Evolutionary conservation across 2,113 vertebrate genomes (phyloP).

Genomic region (Psittacula cyanocephala): DNA sequence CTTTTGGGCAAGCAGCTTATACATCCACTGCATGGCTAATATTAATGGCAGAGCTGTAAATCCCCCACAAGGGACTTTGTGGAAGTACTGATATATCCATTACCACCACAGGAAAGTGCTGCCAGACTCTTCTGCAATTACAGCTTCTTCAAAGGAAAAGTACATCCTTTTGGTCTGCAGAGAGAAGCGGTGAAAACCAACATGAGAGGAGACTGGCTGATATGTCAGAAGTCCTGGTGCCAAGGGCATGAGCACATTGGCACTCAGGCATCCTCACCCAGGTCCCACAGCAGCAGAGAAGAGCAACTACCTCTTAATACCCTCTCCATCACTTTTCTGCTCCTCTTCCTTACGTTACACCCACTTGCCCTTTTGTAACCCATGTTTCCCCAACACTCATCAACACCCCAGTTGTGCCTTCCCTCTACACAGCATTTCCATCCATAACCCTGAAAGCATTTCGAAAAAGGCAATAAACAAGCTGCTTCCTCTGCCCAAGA

Average conservation of each 20-base stretch:
- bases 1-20: constrained; percentile 22
- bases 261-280: not conserved
- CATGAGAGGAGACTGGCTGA: not conserved
- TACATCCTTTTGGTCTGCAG: constrained; percentile 16
- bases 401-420: not conserved
- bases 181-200: not conserved
- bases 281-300: not conserved
- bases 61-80: constrained; percentile 37
- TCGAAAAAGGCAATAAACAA: constrained; percentile 19
- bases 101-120: constrained; percentile 14
- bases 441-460: not conserved
- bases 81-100: constrained; percentile 46
- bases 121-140: constrained; percentile 35
- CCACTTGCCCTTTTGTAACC: not conserved
- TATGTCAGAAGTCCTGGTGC: not conserved
- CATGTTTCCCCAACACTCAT: constrained; percentile 17
- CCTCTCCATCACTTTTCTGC: not conserved
- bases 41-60: constrained; percentile 47
- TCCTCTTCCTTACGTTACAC: not conserved
- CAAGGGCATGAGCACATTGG: not conserved
- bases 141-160: constrained; percentile 43
- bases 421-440: not conserved
- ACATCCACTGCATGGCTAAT: not conserved
- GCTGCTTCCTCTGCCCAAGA: constrained; percentile 6
- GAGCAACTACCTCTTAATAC: not conserved